Conservation (phyloP, 2,888 invertebrate genomes). For the Xiphydria camelus region DNA sequence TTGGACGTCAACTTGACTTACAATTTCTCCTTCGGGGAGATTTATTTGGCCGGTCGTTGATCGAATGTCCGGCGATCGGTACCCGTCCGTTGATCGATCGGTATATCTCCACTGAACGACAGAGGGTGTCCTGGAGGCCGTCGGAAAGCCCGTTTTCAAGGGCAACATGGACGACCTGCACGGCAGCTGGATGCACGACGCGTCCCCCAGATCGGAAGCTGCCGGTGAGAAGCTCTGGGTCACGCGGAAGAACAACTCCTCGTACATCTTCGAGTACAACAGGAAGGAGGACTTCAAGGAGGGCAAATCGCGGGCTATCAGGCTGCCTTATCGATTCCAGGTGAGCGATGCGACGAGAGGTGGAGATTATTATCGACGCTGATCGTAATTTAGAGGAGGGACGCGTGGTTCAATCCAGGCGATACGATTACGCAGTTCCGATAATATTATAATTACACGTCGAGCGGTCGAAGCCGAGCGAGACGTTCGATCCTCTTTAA, state of each 20-base stretch:
- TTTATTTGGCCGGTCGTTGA: no score
- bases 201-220: conserved; percentile 60
- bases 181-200: conserved; percentile 87
- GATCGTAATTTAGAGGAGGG: no score
- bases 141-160: conserved; percentile 92
- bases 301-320: conserved; percentile 57
- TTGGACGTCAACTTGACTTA: no score
- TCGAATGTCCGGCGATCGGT: no score
- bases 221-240: conserved; percentile 79
- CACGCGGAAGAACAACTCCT: conserved; percentile 76
- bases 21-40: no score
- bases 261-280: conserved; percentile 75
- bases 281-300: conserved; percentile 65
- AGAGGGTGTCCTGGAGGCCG: conserved; percentile 88
- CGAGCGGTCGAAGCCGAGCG: no score
- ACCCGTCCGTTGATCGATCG: no score
- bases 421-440: no score
- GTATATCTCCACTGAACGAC: conserved; percentile 34
- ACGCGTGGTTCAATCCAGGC: no score
- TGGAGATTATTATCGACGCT: conserved; percentile 7
- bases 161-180: conserved; percentile 75
- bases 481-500: no score
- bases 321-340: conserved; percentile 57
- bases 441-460: no score
- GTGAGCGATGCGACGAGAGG: conserved; percentile 43